phyloP scores from a whole-genome alignment of 2,888 invertebrate species.

The Dryobotodes eremita region DNA sequence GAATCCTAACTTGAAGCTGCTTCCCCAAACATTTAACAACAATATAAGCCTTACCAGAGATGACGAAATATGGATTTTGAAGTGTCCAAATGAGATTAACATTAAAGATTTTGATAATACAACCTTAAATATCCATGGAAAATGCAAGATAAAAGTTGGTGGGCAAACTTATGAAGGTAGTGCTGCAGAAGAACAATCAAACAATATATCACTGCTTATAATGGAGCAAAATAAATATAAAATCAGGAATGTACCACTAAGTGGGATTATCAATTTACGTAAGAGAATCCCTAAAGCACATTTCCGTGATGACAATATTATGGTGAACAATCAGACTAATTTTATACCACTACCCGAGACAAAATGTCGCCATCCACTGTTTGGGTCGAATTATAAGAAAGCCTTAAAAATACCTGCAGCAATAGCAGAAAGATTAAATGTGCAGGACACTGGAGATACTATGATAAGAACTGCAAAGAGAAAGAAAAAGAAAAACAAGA shows the following conservation, averaged over 20 bases:
- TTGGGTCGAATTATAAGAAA: constrained; percentile 82
- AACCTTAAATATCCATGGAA: constrained; percentile 74
- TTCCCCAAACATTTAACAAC: constrained; percentile 53
- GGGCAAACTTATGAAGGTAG: constrained; percentile 78
- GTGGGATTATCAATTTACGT: constrained; percentile 75
- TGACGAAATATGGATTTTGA: constrained; percentile 83
- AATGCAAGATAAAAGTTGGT: constrained; percentile 81
- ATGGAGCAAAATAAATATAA: constrained; percentile 63
- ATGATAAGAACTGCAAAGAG: constrained; percentile 25
- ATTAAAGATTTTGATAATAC: constrained; percentile 71
- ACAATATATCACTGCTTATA: constrained; percentile 69
- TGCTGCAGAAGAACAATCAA: constrained; percentile 65
- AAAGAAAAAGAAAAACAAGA: constrained; percentile 66
- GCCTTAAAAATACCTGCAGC: constrained; percentile 76
- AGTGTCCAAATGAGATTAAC: constrained; percentile 79
- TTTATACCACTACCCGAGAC: constrained; percentile 84
- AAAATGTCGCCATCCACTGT: constrained; percentile 84
- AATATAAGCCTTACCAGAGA: constrained; percentile 70
- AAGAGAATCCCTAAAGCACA: constrained; percentile 83
- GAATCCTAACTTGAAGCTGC: constrained; percentile 70
- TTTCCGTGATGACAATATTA: constrained; percentile 73
- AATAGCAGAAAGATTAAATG: constrained; percentile 72
- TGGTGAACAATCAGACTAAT: constrained; percentile 74
- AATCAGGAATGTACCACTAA: constrained; percentile 72
- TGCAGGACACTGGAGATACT: constrained; percentile 30